Conservation (phyloP, 2,888 invertebrate genomes). For the Thymelicus lineola region DNA sequence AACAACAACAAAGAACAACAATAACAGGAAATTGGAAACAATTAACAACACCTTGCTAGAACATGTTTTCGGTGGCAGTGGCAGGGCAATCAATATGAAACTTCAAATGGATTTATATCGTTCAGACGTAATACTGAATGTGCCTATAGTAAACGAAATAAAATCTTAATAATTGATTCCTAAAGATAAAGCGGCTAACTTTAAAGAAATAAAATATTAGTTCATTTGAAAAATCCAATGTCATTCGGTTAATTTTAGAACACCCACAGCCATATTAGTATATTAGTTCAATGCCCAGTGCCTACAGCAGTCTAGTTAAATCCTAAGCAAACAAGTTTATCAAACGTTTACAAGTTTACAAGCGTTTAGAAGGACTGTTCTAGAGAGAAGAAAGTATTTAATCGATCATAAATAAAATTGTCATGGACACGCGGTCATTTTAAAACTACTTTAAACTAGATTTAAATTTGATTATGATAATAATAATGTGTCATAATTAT, state of each 20-base stretch:
- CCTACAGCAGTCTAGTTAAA: not conserved
- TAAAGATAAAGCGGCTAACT: not conserved
- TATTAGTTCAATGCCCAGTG: too few species aligned
- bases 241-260: not conserved
- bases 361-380: not conserved
- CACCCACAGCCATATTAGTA: not conserved
- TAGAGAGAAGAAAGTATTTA: not conserved
- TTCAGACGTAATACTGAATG: not conserved
- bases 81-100: constrained; percentile 13
- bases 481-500: too few species aligned
- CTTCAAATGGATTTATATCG: constrained; percentile 13
- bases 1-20: constrained; percentile 16
- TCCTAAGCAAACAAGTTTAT: not conserved
- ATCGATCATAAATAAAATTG: not conserved
- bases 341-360: not conserved
- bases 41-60: constrained; percentile 14
- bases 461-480: too few species aligned
- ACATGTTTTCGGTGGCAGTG: not conserved
- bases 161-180: not conserved
- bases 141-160: not conserved
- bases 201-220: not conserved
- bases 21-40: constrained; percentile 6
- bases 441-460: too few species aligned
- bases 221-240: not conserved
- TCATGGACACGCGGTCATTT: too few species aligned